These are phyloP conservation scores for Drosophila athabasca DNA, from an alignment of 1,140 invertebrate genomes.

Conservation along the genomic window DNA sequence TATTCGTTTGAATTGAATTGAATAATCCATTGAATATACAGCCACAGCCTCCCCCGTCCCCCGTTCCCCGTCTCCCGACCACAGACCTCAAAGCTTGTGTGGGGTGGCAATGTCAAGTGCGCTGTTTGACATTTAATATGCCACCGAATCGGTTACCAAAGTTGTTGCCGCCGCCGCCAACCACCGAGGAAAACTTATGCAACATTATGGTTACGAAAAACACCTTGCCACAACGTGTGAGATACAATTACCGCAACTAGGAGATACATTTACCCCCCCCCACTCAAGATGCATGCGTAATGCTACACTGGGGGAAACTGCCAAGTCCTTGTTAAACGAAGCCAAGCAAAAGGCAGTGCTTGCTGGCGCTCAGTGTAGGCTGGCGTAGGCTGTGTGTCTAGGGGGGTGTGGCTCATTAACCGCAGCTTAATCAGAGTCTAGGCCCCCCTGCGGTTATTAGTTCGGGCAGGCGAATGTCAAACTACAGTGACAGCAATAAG, in stretches of 20 bases:
- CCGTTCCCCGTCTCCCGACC: no score
- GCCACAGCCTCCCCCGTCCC: no score
- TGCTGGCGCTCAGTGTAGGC: no score
- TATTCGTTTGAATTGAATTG: no score
- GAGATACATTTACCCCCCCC: constrained; percentile 35
- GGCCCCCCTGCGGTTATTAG: constrained; percentile 73
- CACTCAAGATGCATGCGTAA: background rate
- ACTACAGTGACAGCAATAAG: constrained; percentile 9
- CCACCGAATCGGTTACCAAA: constrained; percentile 51
- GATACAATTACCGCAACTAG: constrained; percentile 25
- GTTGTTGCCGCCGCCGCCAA: constrained; percentile 33
- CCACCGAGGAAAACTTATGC: constrained; percentile 34
- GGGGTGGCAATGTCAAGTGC: constrained; percentile 33
- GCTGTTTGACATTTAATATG: constrained; percentile 27
- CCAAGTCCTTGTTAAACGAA: no score
- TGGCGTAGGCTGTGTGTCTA: background rate
- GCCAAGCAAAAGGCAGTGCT: no score
- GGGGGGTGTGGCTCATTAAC: constrained; percentile 67
- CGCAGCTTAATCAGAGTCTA: constrained; percentile 77
- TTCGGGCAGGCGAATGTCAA: constrained; percentile 60
- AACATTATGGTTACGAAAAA: constrained; percentile 27
- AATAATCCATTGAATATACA: no score
- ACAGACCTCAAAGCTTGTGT: no score
- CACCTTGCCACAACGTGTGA: constrained; percentile 51
- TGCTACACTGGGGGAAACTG: no score